A percentile compares a stretch with the other conserved stretches of the same genome.
phyloP scores from a whole-genome alignment of 2,888 invertebrate genomes.

The Drosophila koepferae region DNA sequence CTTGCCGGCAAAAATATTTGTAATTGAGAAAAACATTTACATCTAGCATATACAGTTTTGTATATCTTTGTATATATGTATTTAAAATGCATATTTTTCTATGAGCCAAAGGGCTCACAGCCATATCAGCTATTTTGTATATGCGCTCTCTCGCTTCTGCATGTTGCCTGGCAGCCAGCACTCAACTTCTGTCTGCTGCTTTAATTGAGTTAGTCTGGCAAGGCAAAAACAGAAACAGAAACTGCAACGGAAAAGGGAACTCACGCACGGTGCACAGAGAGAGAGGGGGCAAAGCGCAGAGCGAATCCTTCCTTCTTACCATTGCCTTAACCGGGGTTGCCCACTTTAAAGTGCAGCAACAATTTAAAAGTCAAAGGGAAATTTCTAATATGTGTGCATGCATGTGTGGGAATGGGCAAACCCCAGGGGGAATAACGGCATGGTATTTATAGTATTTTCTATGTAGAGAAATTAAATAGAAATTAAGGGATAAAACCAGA shows the following conservation, averaged over 20 bases:
- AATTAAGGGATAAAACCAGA: neutral
- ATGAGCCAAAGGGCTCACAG: constrained; percentile 38
- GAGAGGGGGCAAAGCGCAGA: constrained; percentile 10
- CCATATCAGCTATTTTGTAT: constrained; percentile 16
- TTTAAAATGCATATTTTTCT: constrained; percentile 28
- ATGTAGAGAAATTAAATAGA: constrained; percentile 1
- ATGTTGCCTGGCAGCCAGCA: constrained; percentile 58
- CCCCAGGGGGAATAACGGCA: neutral
- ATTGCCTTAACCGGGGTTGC: constrained; percentile 7
- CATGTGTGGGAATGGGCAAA: neutral
- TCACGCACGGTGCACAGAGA: constrained; percentile 35
- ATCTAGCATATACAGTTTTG: neutral
- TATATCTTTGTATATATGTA: constrained; percentile 3
- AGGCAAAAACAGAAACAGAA: constrained; percentile 46
- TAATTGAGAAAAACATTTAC: constrained; percentile 27
- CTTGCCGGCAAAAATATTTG: constrained; percentile 44
- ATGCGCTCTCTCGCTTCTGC: constrained; percentile 27
- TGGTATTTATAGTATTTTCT: neutral
- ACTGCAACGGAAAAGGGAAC: constrained; percentile 14
- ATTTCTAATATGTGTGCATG: constrained; percentile 1
- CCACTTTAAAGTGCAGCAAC: constrained; percentile 35
- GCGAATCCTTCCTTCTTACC: constrained; percentile 22
- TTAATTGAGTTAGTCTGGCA: constrained; percentile 78
- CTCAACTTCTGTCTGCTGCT: constrained; percentile 75
- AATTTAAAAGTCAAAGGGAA: constrained; percentile 18